These are phyloP conservation scores for Microctenopoma stevenorrisi DNA, from an alignment of 2,797 vertebrate genomes.

Conservation along the genomic window DNA sequence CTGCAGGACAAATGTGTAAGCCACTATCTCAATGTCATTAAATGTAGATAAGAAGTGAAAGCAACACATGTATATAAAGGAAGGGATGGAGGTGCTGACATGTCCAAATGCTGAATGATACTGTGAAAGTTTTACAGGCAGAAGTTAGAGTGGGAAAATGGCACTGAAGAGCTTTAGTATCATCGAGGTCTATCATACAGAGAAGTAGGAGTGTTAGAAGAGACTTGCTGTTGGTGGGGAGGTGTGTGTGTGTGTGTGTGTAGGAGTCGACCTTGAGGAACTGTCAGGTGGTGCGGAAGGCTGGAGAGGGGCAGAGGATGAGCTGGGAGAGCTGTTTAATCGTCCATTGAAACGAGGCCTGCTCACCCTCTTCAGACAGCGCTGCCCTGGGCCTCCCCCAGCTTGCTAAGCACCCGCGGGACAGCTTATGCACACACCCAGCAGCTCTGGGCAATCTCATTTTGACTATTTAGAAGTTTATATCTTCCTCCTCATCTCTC, in stretches of 20 bases:
- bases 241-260: background rate
- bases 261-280: conserved; percentile 61
- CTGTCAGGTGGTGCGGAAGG: conserved; percentile 45
- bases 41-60: too few species aligned
- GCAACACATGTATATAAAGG: background rate
- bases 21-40: background rate
- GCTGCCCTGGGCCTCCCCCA: conserved; percentile 32
- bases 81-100: background rate
- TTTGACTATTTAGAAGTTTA: conserved; percentile 48
- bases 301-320: conserved; percentile 49
- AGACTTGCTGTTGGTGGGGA: conserved; percentile 24
- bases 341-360: conserved; percentile 50
- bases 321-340: conserved; percentile 60
- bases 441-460: conserved; percentile 43
- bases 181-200: conserved; percentile 12
- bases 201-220: conserved; percentile 23
- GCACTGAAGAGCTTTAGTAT: background rate
- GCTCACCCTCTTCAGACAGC: conserved; percentile 57
- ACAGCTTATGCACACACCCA: conserved; percentile 41
- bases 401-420: conserved; percentile 46
- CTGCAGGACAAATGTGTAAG: background rate
- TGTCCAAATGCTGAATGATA: too few species aligned
- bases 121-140: background rate
- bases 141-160: background rate
- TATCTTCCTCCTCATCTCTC: conserved; percentile 49